Base-by-base conservation (phyloP, 2,797 vertebrate genomes). In the Urophycis tenuis region DNA sequence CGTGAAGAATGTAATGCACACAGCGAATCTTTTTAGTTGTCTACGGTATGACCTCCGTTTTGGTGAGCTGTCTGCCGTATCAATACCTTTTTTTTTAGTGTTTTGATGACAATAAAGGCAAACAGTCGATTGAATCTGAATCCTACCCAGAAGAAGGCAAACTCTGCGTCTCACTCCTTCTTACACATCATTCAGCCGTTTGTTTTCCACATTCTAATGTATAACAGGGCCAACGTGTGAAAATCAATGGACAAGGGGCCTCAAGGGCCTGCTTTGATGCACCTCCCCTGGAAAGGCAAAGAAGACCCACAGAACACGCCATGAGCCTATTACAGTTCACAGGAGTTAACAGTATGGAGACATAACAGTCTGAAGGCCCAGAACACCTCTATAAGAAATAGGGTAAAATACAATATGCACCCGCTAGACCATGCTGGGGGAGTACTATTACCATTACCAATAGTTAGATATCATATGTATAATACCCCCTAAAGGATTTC, bases 251-350 rank as follows among this genome's bases (percentile, higher is more conserved):
- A 82, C 81, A 77, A 72, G 70, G 74, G 72, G 86, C 87, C 82
- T 82, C 80, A n/a, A 86, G 87, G 81, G 82, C 75, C 53, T n/a
- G 81, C 89, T 89, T 88, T 89, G 87, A 91, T 89, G 83, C 86
- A 81, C 83, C 82, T 87, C 84, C 79, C 76, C 74, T 3, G 64
- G 80, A 80, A 82, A 84, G 78, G 89, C 83, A 85, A 84, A 87
- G 83, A 83, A 87, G 83, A 83, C 84, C 83, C 79, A 75, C 81
- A 81, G 74, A 49, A 85, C 82, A 81, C 87, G 84, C 79, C 75
- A 77, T 77, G 76, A 85, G 84, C 86, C 85, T 79, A 79, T 79
- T 85, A 87, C 83, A 86, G 82, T 88, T 85, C 82, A 82, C 72
- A 83, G 76, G 78, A 75, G 39, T 78, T 80, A 76, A 80, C 79